Conservation (phyloP, 2,888 invertebrate species). For the Meteorus colon region DNA sequence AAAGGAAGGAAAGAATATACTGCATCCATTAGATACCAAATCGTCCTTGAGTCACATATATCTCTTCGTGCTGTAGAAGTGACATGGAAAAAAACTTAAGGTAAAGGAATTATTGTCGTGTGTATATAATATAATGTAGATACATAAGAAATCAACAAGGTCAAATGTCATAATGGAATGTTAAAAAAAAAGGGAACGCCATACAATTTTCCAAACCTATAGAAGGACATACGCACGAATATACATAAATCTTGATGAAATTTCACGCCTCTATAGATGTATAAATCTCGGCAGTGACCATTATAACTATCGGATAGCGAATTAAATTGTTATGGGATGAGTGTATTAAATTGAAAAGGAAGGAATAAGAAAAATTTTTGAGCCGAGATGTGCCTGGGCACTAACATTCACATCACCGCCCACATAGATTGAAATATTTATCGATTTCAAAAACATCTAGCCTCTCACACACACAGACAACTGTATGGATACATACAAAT, state of each 20-base stretch:
- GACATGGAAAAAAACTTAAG: slow-evolving; percentile 36
- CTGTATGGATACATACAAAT: background rate
- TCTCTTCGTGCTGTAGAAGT: slow-evolving; percentile 22
- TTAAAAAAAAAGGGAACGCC: slow-evolving; percentile 8
- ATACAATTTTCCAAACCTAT: background rate
- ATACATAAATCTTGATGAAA: slow-evolving; percentile 33
- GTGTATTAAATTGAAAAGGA: slow-evolving; percentile 17
- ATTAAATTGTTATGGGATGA: slow-evolving; percentile 38
- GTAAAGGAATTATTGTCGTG: slow-evolving; percentile 7
- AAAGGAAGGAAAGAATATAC: background rate
- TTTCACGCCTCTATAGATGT: slow-evolving; percentile 20
- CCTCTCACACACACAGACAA: background rate
- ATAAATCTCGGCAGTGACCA: slow-evolving; percentile 36
- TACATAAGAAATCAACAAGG: slow-evolving; percentile 20
- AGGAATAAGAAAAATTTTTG: slow-evolving; percentile 31
- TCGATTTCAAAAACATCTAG: slow-evolving; percentile 37
- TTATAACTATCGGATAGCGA: slow-evolving; percentile 32
- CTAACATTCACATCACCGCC: slow-evolving; percentile 35
- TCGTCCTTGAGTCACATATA: slow-evolving; percentile 31
- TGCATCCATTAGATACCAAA: slow-evolving; percentile 27
- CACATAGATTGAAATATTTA: slow-evolving; percentile 41
- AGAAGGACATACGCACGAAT: background rate
- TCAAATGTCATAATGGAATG: slow-evolving; percentile 19
- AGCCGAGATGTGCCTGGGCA: slow-evolving; percentile 23
- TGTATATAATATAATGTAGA: background rate